Base-by-base conservation (phyloP, 2,797 vertebrate species). In the Anolis apletophallus region DNA sequence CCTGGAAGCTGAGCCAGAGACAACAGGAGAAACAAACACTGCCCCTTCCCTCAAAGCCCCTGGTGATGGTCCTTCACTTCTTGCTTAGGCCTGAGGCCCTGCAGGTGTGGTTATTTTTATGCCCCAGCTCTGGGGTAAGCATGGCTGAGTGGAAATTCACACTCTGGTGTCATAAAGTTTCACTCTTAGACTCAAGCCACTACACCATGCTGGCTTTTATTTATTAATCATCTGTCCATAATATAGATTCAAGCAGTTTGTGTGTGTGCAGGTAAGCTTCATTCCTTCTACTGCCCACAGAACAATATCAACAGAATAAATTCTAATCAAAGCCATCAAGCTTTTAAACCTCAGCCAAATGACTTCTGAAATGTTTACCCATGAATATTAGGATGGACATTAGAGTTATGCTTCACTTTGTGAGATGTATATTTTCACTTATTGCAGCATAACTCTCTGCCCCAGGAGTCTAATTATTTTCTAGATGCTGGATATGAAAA, bases 401-500 rank as follows among this genome's bases (percentile, higher is more conserved):
- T 64, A 40, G 50, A 16, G 19, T 78, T 52, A 85, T 72, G 19
- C 5, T 80, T 64, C 40, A 32, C 32, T 36, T 57, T 21, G 34
- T 57, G n/a, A 69, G 2, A 50, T 40, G 23, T 40, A 80, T 21
- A n/a, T 64, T 80, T 80, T 3, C 29, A 26, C 32, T 36, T 85
- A 3, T 76, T 82, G 26, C 32, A 71, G 23, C 77, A 86, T 75
- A 85, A 77, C 74, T 2, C n/a, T 84, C 46, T 46, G 85, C 3
- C 55, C 34, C 68, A 19, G 50, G 13, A 59, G 9, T 54, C 52
- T 80, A 59, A 68, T 73, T 88, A 17, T 71, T 21, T 83, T 76
- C 64, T 88, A 73, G 12, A 17, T 34, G 34, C 23, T 6, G 34
- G 52, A n/a, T 83, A 88, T 90, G 12, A 71, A 83, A 32, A 81